Base-by-base conservation (phyloP, 2,888 invertebrate genomes). In the Netelia virgata region DNA sequence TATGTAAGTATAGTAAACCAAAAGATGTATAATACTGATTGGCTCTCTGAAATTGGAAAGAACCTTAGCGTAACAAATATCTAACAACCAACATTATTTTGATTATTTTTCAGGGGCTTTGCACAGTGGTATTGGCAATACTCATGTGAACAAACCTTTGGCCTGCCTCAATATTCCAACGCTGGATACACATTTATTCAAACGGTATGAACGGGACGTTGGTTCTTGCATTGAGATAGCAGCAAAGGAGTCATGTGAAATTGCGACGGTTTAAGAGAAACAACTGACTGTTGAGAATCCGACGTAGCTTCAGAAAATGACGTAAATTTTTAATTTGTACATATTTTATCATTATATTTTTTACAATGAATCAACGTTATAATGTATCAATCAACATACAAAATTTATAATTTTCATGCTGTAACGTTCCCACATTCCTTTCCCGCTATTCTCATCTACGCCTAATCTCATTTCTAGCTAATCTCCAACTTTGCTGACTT, bases 171-270 rank as follows among this genome's bases (percentile, higher is more conserved):
- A 75, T 47, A 75, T 75, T 11, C 64, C 64, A 10, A 75, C 75
- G 50, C 28, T 75, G 9, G 64, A 64, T 55, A 9, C 55, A 11
- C 64, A 64, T 55, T 36, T 75, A 10, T 75, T 20, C 55, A 75
- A 66, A 53, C 50, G 63, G 28, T 64, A 75, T 75, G 64, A 75
- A n/a, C 9, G 14, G 47, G 64, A 75, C 14, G 61, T 75, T 75
- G 75, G 75, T 20, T 47, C 47, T 18, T n/a, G 11, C 47, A 68
- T 68, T 20, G 66, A 68, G 18, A 68, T 68, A 16, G 75, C 55
- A 64, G 64, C 75, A 28, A 75, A 75, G 55, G 59, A 59, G 10
- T 41, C 57, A 11, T 72, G 72, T 68, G 18, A 47, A 10, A 68
- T 11, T 68, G 66, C 50, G 18, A 68, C 66, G 20, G 47, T 47